Evolutionary conservation across 35 echinoderm and acorn worm genomes (phyloP).

Genomic region (Lytechinus variegatus): DNA sequence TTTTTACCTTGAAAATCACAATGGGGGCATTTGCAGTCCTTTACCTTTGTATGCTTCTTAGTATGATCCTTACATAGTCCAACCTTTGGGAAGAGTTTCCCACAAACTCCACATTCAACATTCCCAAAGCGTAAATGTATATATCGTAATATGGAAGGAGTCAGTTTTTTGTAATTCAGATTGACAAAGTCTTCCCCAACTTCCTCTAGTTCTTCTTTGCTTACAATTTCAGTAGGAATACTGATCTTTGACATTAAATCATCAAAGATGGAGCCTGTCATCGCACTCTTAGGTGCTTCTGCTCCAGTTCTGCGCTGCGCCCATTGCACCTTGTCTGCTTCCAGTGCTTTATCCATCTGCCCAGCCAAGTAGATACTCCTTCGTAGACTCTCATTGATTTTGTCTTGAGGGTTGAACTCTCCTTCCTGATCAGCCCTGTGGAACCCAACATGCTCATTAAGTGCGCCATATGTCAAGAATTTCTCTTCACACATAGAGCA

Average conservation of each 20-base stretch:
- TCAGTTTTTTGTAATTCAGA: slow-evolving; percentile 17
- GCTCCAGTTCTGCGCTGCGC: slow-evolving; percentile 29
- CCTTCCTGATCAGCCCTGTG: not conserved
- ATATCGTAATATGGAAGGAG: slow-evolving; percentile 25
- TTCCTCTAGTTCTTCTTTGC: not conserved
- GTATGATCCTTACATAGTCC: slow-evolving; percentile 45
- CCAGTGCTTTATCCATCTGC: slow-evolving; percentile 37
- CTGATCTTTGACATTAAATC: slow-evolving; percentile 38
- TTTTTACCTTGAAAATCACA: not conserved
- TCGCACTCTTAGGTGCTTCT: slow-evolving; percentile 18
- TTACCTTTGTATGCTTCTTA: slow-evolving; percentile 21
- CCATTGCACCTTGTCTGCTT: slow-evolving; percentile 47
- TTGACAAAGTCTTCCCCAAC: not conserved
- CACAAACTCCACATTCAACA: slow-evolving; percentile 48
- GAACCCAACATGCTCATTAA: slow-evolving; percentile 31
- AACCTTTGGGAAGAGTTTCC: slow-evolving; percentile 34
- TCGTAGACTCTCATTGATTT: slow-evolving; percentile 40
- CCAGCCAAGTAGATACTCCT: slow-evolving; percentile 37
- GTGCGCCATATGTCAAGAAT: slow-evolving; percentile 29
- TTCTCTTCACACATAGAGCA: slow-evolving; percentile 30
- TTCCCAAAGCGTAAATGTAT: slow-evolving; percentile 36
- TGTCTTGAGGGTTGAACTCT: slow-evolving; percentile 26
- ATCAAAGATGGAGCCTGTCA: slow-evolving; percentile 29
- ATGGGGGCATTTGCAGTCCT: slow-evolving; percentile 39
- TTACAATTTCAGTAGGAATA: slow-evolving; percentile 3